Evolutionary conservation across 2,888 invertebrate species (phyloP), one percentile per base, ranked within the genome.

Genomic region (Cinara cedri): DNA sequence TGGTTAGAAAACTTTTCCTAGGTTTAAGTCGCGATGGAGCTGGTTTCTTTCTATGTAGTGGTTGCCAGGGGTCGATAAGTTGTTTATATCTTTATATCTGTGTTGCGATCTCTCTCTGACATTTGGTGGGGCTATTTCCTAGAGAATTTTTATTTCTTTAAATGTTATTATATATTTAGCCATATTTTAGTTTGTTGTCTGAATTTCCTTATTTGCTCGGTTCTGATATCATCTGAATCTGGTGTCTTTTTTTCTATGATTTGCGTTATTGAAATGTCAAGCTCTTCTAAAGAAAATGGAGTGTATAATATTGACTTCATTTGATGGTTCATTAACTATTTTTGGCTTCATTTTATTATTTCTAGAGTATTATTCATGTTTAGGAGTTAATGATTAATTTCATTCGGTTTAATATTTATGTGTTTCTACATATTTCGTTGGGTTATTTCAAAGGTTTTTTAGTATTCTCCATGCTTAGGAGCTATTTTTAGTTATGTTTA

Each of bases 101-200:
- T 46, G 63, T 75, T 51, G 81, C 21, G 21, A 81, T 81, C 42
- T 65, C 42, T 75, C 60, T n/a, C n/a, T n/a, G n/a, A n/a, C n/a
- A n/a, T n/a, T n/a, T n/a, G n/a, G n/a, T n/a, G n/a, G n/a, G n/a
- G n/a, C n/a, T n/a, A n/a, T n/a, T n/a, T n/a, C n/a, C n/a, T n/a
- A n/a, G n/a, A n/a, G n/a, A n/a, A n/a, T n/a, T n/a, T n/a, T n/a
- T n/a, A n/a, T n/a, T n/a, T n/a, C n/a, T n/a, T n/a, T n/a, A n/a
- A n/a, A n/a, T n/a, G 10, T 55, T 49, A 14, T 49, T 49, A 14
- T 49, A 49, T 10, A 49, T 9, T 49, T 44, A 74, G n/a, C 46
- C 19, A 57, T 46, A 24, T 66, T 66, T 68, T 68, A 26, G 70
- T 78, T 78, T 57, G 57, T 26, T 42, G 60, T 68, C 49, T 70